A percentile compares a stretch with the other conserved stretches of the same genome.
Evolutionary conservation across 2,113 vertebrate genomes (phyloP).

Genomic region (Porphyrio hochstetteri): DNA sequence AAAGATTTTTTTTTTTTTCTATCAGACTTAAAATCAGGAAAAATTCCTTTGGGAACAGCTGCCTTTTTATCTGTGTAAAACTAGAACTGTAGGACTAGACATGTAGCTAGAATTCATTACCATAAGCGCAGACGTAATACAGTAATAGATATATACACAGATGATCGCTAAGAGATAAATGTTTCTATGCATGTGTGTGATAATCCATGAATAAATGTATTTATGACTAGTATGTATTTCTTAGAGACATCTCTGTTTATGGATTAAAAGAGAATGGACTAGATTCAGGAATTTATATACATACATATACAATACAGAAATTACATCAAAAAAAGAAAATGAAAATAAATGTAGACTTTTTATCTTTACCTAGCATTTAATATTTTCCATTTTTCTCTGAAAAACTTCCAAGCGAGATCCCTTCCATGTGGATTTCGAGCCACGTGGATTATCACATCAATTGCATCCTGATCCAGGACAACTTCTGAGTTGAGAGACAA

Average conservation of each 20-base stretch:
- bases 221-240: neutral
- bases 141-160: neutral
- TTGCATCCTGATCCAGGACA: slow-evolving; percentile 94
- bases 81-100: neutral
- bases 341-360: neutral
- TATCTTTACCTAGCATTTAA: slow-evolving; percentile 88
- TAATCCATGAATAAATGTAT: slow-evolving; percentile 2
- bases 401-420: slow-evolving; percentile 94
- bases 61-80: neutral
- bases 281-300: neutral
- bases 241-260: neutral
- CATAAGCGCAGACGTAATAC: neutral
- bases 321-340: neutral
- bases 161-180: neutral
- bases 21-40: neutral
- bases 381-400: slow-evolving; percentile 95
- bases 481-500: slow-evolving; percentile 94
- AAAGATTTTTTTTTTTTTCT: neutral
- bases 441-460: slow-evolving; percentile 96
- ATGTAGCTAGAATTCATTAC: neutral
- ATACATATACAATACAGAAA: neutral
- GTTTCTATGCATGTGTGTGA: neutral
- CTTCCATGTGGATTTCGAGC: slow-evolving; percentile 94
- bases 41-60: neutral
- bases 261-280: neutral